phyloP scores from a whole-genome alignment of 2,113 vertebrate species.

The Rissa tridactyla region DNA sequence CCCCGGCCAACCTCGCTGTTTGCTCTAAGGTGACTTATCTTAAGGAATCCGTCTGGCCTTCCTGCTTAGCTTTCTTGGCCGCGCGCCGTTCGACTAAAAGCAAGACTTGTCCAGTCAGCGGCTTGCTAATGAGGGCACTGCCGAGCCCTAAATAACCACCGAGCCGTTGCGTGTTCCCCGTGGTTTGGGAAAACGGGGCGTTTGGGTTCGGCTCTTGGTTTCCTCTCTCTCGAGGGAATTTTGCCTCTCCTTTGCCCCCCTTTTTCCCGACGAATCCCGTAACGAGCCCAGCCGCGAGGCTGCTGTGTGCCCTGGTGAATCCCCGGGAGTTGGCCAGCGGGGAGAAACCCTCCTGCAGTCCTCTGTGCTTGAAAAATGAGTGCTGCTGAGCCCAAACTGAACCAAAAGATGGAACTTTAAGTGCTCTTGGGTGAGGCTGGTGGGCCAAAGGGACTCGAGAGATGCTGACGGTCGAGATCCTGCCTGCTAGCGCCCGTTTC shows the following conservation, averaged over 20 bases:
- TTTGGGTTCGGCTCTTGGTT: background rate
- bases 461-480: background rate
- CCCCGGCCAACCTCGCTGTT: background rate
- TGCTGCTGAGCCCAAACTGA: background rate
- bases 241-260: background rate
- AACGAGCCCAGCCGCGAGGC: background rate
- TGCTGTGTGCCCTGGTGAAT: background rate
- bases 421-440: background rate
- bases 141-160: background rate
- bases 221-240: background rate
- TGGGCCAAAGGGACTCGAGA: background rate
- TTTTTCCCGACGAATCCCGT: background rate
- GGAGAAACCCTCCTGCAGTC: background rate
- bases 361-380: background rate
- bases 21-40: background rate
- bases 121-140: background rate
- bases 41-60: background rate
- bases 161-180: background rate
- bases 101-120: background rate
- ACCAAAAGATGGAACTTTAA: background rate
- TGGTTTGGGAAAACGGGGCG: background rate
- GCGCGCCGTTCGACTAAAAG: background rate
- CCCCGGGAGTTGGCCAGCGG: fast-evolving
- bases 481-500: background rate
- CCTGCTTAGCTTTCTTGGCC: background rate